Base-by-base conservation (phyloP, 2,113 vertebrate genomes). In the Megatriorchis doriae region DNA sequence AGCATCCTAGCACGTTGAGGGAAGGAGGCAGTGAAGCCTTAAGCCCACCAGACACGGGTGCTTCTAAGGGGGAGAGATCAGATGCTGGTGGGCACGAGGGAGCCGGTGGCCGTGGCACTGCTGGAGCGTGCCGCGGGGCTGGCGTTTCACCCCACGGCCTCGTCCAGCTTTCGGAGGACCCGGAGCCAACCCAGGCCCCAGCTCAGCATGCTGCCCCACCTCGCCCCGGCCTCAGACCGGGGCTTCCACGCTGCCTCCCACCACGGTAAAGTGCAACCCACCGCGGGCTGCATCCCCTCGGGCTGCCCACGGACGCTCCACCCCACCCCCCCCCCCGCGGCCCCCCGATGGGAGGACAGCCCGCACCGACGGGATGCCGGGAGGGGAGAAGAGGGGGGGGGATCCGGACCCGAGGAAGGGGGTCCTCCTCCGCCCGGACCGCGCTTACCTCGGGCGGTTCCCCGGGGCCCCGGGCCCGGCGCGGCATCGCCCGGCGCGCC, bases 321-420 rank as follows among this genome's bases (percentile, higher is more conserved):
- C 31, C 55, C 26, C 11, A 12, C 40, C 55, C 40, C 40, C 55
- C 26, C 6, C 40, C 40, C 55, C 26, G 36, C n/a, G 18, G 13
- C 48, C 48, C 48, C 9, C 23, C 48, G 23, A 14, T 13, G 48
- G 23, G 48, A 14, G 13, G 48, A 13, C 48, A 23, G 48, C 48
- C 48, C 12, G 22, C 48, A 48, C 48, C 48, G 48, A 13, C 48
- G 6, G 23, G 48, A 8, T 14, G 3, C 48, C 96, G 96, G 95
- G 96, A 96, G 62, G 96, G 95, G 79, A 40, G 43, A 22, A 26
- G 3, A 12, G 9, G n/a, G 31, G 40, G 61, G n/a, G 27, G 31
- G 62, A 50, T 19, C 29, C 20, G 34, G 32, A 22, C 19, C 14
- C 48, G 12, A 13, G 22, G 48, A 23, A 23, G 48, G 12, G 48